Conservation (phyloP, 2,888 invertebrate species). For the Coelopa pilipes region DNA sequence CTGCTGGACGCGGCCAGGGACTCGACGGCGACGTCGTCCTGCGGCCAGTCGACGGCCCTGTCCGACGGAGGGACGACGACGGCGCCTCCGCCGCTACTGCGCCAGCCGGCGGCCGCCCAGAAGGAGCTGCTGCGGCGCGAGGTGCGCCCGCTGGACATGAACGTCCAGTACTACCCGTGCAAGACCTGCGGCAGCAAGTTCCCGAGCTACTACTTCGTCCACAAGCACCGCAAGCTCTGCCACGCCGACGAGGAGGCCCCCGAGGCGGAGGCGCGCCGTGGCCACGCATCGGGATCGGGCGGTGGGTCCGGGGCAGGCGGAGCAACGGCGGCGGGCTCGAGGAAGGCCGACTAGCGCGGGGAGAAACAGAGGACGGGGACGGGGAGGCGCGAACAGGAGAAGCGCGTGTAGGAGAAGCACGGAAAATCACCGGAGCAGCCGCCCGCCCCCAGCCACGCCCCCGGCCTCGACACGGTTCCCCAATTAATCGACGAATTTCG, state of each 20-base stretch:
- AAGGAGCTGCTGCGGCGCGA: conserved; percentile 68
- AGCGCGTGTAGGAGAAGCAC: no score
- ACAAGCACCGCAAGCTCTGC: conserved; percentile 88
- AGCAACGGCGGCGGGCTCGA: not conserved
- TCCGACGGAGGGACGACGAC: no score
- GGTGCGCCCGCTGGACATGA: conserved; percentile 76
- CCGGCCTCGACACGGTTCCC: not conserved
- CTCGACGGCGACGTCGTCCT: not conserved
- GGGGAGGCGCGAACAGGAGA: no score
- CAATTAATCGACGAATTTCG: conserved; percentile 48
- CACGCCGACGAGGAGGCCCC: conserved; percentile 71
- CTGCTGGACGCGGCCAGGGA: conserved; percentile 15
- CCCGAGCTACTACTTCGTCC: conserved; percentile 93
- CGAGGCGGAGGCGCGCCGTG: conserved; percentile 36
- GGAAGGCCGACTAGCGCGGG: conserved; percentile 19
- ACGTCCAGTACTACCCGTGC: conserved; percentile 92
- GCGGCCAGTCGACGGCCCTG: not conserved
- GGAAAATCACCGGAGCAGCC: not conserved
- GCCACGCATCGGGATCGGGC: conserved; percentile 15
- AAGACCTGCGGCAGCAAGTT: conserved; percentile 93
- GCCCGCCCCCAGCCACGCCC: not conserved
- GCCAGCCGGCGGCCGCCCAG: conserved; percentile 33
- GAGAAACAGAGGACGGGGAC: conserved; percentile 24
- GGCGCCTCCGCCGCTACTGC: conserved; percentile 26
- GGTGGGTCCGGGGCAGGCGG: conserved; percentile 26